These are phyloP conservation scores for Pollimyrus isidori DNA, from an alignment of 2,113 vertebrate species.

Conservation along the genomic window DNA sequence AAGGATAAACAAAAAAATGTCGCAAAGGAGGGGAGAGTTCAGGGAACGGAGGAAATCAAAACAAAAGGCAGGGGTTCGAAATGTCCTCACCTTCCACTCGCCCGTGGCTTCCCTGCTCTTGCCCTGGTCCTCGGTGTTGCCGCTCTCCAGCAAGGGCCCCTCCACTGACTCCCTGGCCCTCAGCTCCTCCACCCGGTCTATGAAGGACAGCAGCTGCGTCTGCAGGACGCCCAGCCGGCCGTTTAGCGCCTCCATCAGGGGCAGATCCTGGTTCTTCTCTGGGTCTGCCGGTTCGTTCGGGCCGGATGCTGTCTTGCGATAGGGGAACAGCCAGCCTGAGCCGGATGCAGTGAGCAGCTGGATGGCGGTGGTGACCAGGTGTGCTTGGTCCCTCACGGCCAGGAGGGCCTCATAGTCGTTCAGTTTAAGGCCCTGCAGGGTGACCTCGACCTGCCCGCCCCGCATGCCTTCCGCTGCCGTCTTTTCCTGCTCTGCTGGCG, in stretches of 20 bases:
- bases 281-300: conserved; percentile 65
- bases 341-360: conserved; percentile 79
- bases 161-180: conserved; percentile 62
- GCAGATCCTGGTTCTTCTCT: conserved; percentile 69
- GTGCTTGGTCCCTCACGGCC: conserved; percentile 79
- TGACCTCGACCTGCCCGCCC: conserved; percentile 22
- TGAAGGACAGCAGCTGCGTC: conserved; percentile 76
- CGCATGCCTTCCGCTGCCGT: not conserved
- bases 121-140: conserved; percentile 54
- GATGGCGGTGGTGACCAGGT: conserved; percentile 81
- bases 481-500: conserved; percentile 53
- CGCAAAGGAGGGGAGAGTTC: conserved; percentile 24
- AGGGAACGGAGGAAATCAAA: conserved; percentile 16
- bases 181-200: conserved; percentile 71
- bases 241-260: conserved; percentile 77
- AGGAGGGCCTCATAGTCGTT: conserved; percentile 76
- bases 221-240: conserved; percentile 78
- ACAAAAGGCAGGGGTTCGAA: conserved; percentile 4
- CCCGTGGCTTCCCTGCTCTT: conserved; percentile 50
- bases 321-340: conserved; percentile 70
- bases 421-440: conserved; percentile 55
- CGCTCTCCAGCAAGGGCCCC: conserved; percentile 44
- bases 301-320: conserved; percentile 65
- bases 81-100: conserved; percentile 74
- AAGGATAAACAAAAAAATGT: conserved; percentile 32